These are phyloP conservation scores for Onychorhynchus coronatus DNA, from an alignment of 2,113 vertebrate species.

Conservation along the genomic window DNA sequence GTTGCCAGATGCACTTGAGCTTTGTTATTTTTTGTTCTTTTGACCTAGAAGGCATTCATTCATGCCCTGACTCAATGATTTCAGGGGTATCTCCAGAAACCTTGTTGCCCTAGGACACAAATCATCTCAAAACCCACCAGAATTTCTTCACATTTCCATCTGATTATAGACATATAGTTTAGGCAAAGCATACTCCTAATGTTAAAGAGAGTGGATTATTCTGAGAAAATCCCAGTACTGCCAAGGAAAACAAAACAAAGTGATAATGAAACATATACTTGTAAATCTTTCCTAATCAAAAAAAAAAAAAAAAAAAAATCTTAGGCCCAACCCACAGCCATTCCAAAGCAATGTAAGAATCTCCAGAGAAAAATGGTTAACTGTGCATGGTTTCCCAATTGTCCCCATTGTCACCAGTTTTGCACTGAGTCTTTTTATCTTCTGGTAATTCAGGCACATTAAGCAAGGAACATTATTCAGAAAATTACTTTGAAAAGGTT, in stretches of 20 bases:
- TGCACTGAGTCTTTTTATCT: neutral
- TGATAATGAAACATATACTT: neutral
- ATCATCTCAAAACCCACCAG: fast-evolving
- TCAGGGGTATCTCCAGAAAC: neutral
- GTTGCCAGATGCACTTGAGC: neutral
- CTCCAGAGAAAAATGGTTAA: neutral
- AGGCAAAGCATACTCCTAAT: neutral
- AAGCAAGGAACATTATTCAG: neutral
- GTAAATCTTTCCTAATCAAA: neutral
- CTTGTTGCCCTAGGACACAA: neutral
- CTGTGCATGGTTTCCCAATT: neutral
- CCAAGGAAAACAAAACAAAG: neutral
- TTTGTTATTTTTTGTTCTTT: neutral
- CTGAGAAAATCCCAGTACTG: neutral
- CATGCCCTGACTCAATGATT: neutral
- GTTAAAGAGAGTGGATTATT: neutral
- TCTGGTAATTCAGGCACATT: neutral
- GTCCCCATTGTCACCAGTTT: neutral
- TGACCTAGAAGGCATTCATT: neutral
- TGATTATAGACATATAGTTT: neutral
- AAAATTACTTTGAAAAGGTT: neutral
- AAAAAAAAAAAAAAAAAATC: neutral
- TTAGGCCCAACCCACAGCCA: neutral
- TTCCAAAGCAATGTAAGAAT: neutral
- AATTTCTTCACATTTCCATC: neutral